Percentiles rank a stretch among this genome's conserved stretches.
Conservation (phyloP, 2,113 vertebrate species). For the Silurus meridionalis region DNA sequence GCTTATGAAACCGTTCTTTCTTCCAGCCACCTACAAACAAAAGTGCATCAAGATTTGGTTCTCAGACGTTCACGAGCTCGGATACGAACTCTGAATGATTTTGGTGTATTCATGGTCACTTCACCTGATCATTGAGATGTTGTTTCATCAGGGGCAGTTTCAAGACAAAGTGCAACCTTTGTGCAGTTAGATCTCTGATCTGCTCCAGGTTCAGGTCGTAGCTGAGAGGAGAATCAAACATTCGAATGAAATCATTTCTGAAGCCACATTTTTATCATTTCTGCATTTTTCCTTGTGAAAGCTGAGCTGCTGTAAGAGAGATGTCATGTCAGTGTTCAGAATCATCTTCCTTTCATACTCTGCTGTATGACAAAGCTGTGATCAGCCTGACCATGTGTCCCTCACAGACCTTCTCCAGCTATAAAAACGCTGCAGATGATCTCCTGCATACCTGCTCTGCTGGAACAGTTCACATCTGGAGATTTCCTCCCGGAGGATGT, state of each 20-base stretch:
- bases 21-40: constrained; percentile 20
- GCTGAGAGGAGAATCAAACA: constrained; percentile 48
- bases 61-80: background rate
- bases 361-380: background rate
- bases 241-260: background rate
- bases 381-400: background rate
- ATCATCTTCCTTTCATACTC: background rate
- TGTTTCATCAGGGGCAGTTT: constrained; percentile 56
- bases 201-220: constrained; percentile 67
- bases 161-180: constrained; percentile 62
- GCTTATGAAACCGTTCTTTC: constrained; percentile 57
- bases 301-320: background rate
- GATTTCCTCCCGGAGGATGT: constrained; percentile 55
- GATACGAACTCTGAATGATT: background rate
- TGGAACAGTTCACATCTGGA: constrained; percentile 62
- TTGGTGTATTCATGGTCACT: background rate
- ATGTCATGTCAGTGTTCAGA: background rate
- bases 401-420: background rate
- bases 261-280: no score
- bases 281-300: background rate
- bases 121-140: constrained; percentile 66
- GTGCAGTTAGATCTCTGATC: constrained; percentile 64
- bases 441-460: constrained; percentile 54
- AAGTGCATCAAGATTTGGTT: constrained; percentile 44
- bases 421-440: no score